Evolutionary conservation across 2,888 invertebrate genomes (phyloP).

Genomic region (Phortica magna): DNA sequence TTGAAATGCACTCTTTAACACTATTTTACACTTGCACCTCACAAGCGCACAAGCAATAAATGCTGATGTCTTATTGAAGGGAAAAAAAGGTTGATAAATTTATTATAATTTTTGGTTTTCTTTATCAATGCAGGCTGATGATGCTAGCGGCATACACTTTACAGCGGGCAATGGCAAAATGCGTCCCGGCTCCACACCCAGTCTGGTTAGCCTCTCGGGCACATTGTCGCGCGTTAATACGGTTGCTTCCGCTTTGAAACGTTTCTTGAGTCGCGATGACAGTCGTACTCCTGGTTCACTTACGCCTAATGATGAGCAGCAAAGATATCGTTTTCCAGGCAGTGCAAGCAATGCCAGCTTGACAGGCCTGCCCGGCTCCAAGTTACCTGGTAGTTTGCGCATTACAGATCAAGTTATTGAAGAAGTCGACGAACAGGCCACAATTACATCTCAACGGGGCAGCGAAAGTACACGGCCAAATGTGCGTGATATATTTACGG

Average conservation of each 20-base stretch:
- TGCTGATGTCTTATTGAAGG: too few species aligned
- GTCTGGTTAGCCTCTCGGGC: slow-evolving; percentile 78
- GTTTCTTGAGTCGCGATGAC: slow-evolving; percentile 88
- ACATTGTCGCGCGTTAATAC: slow-evolving; percentile 86
- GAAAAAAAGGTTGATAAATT: too few species aligned
- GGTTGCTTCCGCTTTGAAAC: slow-evolving; percentile 87
- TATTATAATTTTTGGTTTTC: background rate
- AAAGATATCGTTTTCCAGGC: slow-evolving; percentile 75
- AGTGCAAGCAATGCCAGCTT: slow-evolving; percentile 76
- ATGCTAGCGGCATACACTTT: slow-evolving; percentile 87
- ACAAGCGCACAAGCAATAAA: background rate
- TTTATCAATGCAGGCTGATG: slow-evolving; percentile 81
- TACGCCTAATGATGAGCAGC: slow-evolving; percentile 74
- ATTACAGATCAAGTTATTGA: slow-evolving; percentile 86
- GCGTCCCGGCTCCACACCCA: slow-evolving; percentile 79
- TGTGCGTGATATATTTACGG: slow-evolving; percentile 82
- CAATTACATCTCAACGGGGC: slow-evolving; percentile 85
- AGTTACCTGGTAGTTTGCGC: slow-evolving; percentile 80
- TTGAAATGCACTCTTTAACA: slow-evolving; percentile 44
- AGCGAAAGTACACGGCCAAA: slow-evolving; percentile 81
- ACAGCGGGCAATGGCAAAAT: slow-evolving; percentile 81
- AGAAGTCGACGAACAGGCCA: slow-evolving; percentile 89
- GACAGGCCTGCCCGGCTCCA: slow-evolving; percentile 52
- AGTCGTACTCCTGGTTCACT: slow-evolving; percentile 78
- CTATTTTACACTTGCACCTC: slow-evolving; percentile 45